Conservation (phyloP, 2,113 vertebrate genomes). For the Lethenteron reissneri region DNA sequence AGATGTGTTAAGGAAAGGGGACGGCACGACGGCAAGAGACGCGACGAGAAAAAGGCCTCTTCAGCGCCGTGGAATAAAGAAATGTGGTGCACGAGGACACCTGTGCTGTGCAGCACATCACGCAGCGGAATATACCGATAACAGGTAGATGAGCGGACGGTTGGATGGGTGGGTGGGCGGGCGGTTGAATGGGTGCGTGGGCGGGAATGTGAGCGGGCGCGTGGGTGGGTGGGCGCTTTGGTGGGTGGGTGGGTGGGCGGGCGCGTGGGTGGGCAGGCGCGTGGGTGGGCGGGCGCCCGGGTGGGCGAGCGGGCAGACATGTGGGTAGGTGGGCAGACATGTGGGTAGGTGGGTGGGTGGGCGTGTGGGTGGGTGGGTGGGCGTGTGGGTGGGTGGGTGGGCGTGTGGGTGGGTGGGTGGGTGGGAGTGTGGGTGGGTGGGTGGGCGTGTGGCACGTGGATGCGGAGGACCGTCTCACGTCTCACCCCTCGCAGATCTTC, state of each 20-base stretch:
- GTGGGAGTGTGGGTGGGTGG: no score
- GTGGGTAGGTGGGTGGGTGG: neutral
- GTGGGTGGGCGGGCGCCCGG: no score
- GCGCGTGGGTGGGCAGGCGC: neutral
- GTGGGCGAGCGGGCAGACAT: neutral
- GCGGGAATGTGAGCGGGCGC: neutral
- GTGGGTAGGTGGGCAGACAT: neutral
- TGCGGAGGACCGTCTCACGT: neutral
- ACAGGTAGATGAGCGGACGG: neutral
- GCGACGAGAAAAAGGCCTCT: no score
- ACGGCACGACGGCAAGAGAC: no score
- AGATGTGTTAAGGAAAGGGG: no score
- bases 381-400: no score
- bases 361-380: neutral
- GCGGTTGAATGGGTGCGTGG: neutral
- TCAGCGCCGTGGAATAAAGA: no score
- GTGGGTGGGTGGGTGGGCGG: neutral
- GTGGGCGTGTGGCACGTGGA: neutral
- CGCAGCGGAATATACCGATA: no score
- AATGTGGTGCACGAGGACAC: no score
- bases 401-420: no score
- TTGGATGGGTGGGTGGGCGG: neutral
- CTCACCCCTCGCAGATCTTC: slow-evolving; percentile 19
- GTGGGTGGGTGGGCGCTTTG: neutral
- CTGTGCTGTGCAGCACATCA: no score